Evolutionary conservation across 2,113 vertebrate species (phyloP).

Genomic region (Anseranas semipalmata): DNA sequence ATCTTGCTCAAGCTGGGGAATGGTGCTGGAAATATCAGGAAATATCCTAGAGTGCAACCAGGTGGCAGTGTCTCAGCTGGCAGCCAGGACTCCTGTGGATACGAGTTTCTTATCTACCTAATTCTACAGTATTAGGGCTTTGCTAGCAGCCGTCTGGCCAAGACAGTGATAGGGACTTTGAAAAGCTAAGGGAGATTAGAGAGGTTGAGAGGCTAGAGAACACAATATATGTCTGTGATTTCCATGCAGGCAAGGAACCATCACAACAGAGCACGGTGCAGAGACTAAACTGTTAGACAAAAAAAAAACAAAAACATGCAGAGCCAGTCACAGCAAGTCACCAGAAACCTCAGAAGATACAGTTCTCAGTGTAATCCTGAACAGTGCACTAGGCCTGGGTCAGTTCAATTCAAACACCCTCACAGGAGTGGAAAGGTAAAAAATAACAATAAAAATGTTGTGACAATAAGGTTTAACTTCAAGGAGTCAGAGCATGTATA

Average conservation of each 20-base stretch:
- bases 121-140: not conserved
- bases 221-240: not conserved
- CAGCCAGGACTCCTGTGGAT: not conserved
- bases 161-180: not conserved
- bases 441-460: not conserved
- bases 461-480: not conserved
- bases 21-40: fast-evolving
- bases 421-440: not conserved
- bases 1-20: not conserved
- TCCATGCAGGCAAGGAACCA: not conserved
- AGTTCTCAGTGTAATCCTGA: not conserved
- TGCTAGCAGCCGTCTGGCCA: not conserved
- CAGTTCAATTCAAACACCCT: not conserved
- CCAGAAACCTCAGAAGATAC: not conserved
- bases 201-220: not conserved
- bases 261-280: fast-evolving
- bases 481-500: not conserved
- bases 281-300: not conserved
- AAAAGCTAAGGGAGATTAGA: not conserved
- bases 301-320: too few relatives aligned
- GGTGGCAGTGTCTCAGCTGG: not conserved
- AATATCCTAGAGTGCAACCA: not conserved
- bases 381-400: not conserved
- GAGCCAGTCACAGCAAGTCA: not conserved
- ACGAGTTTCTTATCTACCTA: not conserved